A percentile compares a stretch with the other conserved stretches of the same genome.
phyloP scores from a whole-genome alignment of 2,797 vertebrate genomes.

The Mustela erminea region DNA sequence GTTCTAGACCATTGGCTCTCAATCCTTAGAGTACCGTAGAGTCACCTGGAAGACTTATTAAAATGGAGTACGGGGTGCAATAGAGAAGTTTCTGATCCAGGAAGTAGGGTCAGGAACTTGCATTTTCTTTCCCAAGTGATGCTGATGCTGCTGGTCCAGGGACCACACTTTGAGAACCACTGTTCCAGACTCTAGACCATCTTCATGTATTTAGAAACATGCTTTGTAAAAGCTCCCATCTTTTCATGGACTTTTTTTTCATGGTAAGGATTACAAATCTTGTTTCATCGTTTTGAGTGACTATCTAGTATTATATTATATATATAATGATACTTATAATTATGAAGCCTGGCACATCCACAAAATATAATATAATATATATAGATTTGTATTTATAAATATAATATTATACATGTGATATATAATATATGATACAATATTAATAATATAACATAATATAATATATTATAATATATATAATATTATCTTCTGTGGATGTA shows the following conservation, averaged over 20 bases:
- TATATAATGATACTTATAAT: no score
- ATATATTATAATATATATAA: no score
- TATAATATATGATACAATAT: no score
- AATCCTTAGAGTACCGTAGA: neutral
- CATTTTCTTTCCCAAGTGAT: neutral
- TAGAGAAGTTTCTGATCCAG: neutral
- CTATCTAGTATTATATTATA: neutral
- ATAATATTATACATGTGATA: no score
- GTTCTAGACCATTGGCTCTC: neutral
- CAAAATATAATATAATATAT: no score
- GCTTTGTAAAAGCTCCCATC: neutral
- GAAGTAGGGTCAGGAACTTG: neutral
- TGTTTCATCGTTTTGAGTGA: slow-evolving; percentile 12
- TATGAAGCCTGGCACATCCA: no score
- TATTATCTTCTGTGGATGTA: neutral
- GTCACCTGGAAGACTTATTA: neutral
- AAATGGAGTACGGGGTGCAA: neutral
- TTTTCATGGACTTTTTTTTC: slow-evolving; percentile 39
- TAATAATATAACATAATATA: no score
- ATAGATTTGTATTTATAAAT: no score
- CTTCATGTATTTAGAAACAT: neutral
- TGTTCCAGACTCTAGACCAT: neutral
- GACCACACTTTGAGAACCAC: neutral
- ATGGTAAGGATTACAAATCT: neutral
- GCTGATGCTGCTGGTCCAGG: neutral